phyloP scores from a whole-genome alignment of 2,888 invertebrate species.

The Andricus curvator region DNA sequence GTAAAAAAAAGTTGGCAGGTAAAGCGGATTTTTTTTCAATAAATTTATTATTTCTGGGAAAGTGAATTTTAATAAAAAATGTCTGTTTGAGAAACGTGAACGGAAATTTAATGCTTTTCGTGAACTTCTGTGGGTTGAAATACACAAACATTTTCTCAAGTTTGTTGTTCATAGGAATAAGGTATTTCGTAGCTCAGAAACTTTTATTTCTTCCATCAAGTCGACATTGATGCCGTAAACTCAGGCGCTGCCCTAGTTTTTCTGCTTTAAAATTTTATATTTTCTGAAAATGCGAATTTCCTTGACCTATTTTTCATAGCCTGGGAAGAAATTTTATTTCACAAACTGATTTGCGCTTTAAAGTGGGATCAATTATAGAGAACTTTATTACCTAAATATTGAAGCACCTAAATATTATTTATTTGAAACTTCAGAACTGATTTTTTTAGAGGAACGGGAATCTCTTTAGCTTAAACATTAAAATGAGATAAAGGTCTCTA shows the following conservation, averaged over 20 bases:
- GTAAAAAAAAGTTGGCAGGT: background rate
- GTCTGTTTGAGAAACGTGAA: background rate
- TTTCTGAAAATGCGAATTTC: background rate
- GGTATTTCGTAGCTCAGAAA: background rate
- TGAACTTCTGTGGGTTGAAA: background rate
- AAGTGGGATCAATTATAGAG: background rate
- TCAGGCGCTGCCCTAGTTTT: background rate
- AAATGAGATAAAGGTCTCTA: background rate
- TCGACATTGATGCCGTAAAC: slow-evolving; percentile 11
- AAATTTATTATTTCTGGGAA: background rate
- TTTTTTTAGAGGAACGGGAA: background rate
- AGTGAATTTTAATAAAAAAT: background rate
- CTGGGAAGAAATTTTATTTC: too few species aligned
- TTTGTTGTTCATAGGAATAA: background rate
- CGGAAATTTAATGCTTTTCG: background rate
- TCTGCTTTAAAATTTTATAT: background rate
- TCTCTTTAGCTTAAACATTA: background rate
- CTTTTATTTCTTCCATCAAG: slow-evolving; percentile 13
- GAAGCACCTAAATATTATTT: background rate
- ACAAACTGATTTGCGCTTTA: too few species aligned
- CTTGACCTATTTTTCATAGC: background rate
- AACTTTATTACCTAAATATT: background rate
- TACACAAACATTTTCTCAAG: background rate
- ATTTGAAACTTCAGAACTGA: background rate
- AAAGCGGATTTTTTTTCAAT: background rate